Evolutionary conservation across 2,113 vertebrate genomes (phyloP).

Genomic region (Falcunculus frontatus): DNA sequence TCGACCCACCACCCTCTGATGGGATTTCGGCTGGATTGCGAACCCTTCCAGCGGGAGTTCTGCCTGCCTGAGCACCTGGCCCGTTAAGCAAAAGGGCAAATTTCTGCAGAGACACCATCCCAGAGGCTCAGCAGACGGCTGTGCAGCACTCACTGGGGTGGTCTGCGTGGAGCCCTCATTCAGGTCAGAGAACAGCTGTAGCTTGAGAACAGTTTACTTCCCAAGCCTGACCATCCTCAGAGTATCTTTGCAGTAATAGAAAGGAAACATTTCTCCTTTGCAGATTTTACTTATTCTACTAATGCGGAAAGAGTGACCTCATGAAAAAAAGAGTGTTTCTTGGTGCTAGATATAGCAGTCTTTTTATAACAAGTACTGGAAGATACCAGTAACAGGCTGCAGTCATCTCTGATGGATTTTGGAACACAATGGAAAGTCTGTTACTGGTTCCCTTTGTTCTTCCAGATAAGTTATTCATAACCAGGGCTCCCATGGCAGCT

Average conservation of each 20-base stretch:
- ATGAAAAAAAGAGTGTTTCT: neutral
- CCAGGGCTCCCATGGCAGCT: accelerated
- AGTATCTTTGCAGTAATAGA: neutral
- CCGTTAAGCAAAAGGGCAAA: neutral
- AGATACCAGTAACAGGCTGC: neutral
- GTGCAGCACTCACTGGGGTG: accelerated
- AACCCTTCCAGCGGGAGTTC: neutral
- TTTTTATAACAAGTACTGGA: neutral
- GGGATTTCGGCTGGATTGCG: neutral
- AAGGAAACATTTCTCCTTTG: neutral
- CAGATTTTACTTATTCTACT: neutral
- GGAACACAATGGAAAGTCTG: neutral
- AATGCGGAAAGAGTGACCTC: neutral
- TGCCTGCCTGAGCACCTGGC: neutral
- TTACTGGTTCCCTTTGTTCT: neutral
- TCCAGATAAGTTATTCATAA: neutral
- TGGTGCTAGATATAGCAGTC: neutral
- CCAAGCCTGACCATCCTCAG: neutral
- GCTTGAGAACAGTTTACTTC: neutral
- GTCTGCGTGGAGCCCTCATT: neutral
- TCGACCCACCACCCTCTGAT: accelerated
- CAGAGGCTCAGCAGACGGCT: neutral
- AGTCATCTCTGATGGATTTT: neutral
- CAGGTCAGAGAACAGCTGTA: neutral
- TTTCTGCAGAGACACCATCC: neutral